Base-by-base conservation (phyloP, 2,113 vertebrate genomes). In the Bubo bubo region DNA sequence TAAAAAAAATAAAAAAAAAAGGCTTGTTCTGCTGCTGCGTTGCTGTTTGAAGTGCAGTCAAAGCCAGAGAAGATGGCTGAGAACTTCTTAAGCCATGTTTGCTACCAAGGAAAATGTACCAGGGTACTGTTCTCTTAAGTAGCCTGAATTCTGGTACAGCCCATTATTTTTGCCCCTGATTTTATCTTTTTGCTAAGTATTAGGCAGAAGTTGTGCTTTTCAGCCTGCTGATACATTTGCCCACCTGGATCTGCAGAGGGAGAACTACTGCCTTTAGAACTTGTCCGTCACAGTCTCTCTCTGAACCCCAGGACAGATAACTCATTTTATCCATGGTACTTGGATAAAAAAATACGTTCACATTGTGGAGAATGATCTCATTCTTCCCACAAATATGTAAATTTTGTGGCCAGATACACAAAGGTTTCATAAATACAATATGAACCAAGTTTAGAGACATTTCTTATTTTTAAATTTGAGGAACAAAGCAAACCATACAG, bases 21-120 rank as follows among this genome's bases (percentile, higher is more conserved):
- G 10, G 22, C 15, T 39, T 62, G 7, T 35, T 68, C 30, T 70
- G 30, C 30, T 14, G 20, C 10, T 1, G 1, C 1, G 1, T 62
- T 70, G 72, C 30, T 63, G 7, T 84, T 63, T 32, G 12, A 18
- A 4, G 9, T 56, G 23, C 55, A 60, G 34, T 28, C 4, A 3
- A 76, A 70, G 39, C 10, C 24, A 39, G 7, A 34, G 23, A 76
- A 24, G 34, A 19, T 63, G 21, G 24, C n/a, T 70, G 16, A 63
- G 47, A 37, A 63, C 24, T 56, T 84, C 30, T 71, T 64, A 39
- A 90, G 14, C 32, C 43, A 43, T 1, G 0, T 37, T 72, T 79
- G 10, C 43, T 58, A 64, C 34, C 18, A 58, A 43, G 14, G 8
- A 58, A 71, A 56, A 30, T 24, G 47, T 76, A 39, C 16, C 4